Base-by-base conservation (phyloP, 2,888 invertebrate genomes). In the Dryocosmus kuriphilus region DNA sequence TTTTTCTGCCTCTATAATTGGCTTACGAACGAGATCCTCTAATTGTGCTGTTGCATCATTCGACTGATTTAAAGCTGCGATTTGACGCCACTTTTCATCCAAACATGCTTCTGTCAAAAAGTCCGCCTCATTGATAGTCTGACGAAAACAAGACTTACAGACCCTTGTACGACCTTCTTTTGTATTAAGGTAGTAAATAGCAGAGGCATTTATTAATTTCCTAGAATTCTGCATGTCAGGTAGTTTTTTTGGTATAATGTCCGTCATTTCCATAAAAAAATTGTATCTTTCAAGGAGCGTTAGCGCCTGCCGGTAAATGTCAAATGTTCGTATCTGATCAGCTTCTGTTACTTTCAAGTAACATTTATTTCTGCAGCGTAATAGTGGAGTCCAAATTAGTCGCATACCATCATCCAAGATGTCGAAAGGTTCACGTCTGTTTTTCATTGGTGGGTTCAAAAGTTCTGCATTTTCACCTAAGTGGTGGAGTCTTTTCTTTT, bases 321-420 rank as follows among this genome's bases (percentile, higher is more conserved):
- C 19, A 51, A 80, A 82, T n/a, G 80, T 62, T 19, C 41, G 74
- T 1, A 55, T 16, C 46, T 82, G 80, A n/a, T 79, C 65, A 0
- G 71, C 41, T 3, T 65, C 30, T 9, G 65, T 61, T 27, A 82
- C 35, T 65, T 78, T 78, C 22, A 32, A 57, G 9, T n/a, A 35
- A 19, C 79, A 80, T 8, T 73, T 9, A 9, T 27, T 32, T 65
- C n/a, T 71, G n/a, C 80, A 78, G 7, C 11, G 27, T 19, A 27
- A 35, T 11, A 77, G 32, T 19, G 5, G 22, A 41, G 35, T 61
- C n/a, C 60, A 77, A 19, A 41, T n/a, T 16, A 60, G 51, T 51
- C 22, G 51, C n/a, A n/a, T 9, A 9, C n/a, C 51, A 9, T 51
- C 51, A 51, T 51, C 51, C 2, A n/a, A n/a, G n/a, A 51, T 51